Percentiles rank a stretch among this genome's conserved stretches.
Evolutionary conservation across 2,113 vertebrate species (phyloP).

Genomic region (Scolopax mira): DNA sequence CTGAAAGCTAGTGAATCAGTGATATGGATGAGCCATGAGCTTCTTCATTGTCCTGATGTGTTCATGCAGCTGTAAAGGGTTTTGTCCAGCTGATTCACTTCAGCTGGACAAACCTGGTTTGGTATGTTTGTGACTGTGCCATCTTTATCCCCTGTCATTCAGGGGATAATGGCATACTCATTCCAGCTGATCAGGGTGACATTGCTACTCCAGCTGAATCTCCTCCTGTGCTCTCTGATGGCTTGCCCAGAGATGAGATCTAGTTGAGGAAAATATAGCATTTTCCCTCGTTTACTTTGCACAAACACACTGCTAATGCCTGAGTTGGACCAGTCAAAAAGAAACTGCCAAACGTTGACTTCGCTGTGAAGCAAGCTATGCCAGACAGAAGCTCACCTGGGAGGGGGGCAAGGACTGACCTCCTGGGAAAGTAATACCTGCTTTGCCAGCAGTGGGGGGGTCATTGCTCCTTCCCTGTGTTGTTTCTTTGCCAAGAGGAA

Average conservation of each 20-base stretch:
- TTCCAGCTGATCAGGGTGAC: background rate
- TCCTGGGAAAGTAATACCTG: background rate
- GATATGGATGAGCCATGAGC: fast-evolving
- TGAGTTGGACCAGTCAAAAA: background rate
- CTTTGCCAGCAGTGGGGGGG: background rate
- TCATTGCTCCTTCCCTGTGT: background rate
- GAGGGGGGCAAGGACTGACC: background rate
- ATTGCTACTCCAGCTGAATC: background rate
- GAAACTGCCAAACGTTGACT: background rate
- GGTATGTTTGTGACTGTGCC: background rate
- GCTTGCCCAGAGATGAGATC: background rate
- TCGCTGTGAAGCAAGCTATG: background rate
- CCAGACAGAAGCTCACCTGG: background rate
- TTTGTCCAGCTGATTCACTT: background rate
- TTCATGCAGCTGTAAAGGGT: background rate
- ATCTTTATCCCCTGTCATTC: background rate
- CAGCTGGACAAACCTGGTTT: background rate
- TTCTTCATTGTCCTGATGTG: background rate
- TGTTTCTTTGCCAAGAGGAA: background rate
- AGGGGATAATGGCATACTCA: background rate
- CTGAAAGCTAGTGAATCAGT: background rate
- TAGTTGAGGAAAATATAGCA: background rate
- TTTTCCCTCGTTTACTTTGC: background rate
- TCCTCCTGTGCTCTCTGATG: background rate
- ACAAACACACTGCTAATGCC: background rate